Conservation (phyloP, 1,140 invertebrate genomes). For the Drosophila hydei region DNA sequence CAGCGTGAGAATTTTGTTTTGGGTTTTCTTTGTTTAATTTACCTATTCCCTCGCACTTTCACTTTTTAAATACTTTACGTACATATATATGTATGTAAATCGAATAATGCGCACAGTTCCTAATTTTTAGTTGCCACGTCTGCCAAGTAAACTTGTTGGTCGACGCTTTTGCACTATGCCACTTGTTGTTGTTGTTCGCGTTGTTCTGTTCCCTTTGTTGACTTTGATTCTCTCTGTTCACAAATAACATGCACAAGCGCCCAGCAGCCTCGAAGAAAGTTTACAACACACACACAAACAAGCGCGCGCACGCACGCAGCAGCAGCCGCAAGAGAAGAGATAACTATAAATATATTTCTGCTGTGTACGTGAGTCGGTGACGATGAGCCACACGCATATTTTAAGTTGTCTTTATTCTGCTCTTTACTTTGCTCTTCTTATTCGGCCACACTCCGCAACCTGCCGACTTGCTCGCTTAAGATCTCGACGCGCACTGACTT, state of each 20-base stretch:
- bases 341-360: slow-evolving; percentile 29
- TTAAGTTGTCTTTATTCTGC: slow-evolving; percentile 30
- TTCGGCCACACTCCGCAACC: slow-evolving; percentile 11
- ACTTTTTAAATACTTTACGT: slow-evolving; percentile 41
- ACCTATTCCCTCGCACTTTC: slow-evolving; percentile 52
- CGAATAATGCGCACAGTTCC: slow-evolving; percentile 12
- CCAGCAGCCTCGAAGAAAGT: slow-evolving; percentile 65
- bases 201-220: neutral
- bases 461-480: slow-evolving; percentile 55
- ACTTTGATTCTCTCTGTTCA: slow-evolving; percentile 22
- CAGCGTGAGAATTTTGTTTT: slow-evolving; percentile 43
- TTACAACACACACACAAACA: slow-evolving; percentile 34
- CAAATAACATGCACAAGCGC: slow-evolving; percentile 32
- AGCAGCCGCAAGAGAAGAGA: neutral
- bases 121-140: slow-evolving; percentile 53
- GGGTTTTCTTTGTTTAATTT: slow-evolving; percentile 20
- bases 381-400: slow-evolving; percentile 33
- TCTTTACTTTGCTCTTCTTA: slow-evolving; percentile 14
- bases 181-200: slow-evolving; percentile 29
- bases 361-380: slow-evolving; percentile 12
- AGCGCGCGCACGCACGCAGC: neutral
- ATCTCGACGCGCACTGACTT: slow-evolving; percentile 61
- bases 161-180: slow-evolving; percentile 62
- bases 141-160: slow-evolving; percentile 51
- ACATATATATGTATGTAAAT: slow-evolving; percentile 11